Evolutionary conservation across 2,797 vertebrate species (phyloP).

Genomic region (Notolabrus celidotus): DNA sequence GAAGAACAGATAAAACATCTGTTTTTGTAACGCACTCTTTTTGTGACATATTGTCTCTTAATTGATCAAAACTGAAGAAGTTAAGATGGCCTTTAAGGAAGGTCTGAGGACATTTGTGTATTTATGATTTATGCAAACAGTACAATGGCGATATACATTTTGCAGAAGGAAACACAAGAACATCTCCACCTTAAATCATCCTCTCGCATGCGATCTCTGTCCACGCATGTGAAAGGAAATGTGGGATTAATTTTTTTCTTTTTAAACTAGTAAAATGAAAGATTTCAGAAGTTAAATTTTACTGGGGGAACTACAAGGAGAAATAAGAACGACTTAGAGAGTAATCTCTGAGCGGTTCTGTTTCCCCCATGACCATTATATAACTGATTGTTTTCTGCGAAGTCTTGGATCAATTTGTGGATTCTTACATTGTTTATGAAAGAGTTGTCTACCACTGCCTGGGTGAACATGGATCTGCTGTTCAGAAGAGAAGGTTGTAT

Average conservation of each 20-base stretch:
- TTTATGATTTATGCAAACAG: background rate
- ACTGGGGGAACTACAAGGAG: background rate
- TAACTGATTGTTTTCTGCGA: too few species aligned
- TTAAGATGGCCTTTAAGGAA: slow-evolving; percentile 17
- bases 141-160: slow-evolving; percentile 12
- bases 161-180: slow-evolving; percentile 4
- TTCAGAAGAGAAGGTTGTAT: too few species aligned
- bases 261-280: background rate
- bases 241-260: background rate
- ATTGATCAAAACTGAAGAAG: slow-evolving; percentile 1
- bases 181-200: background rate
- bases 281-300: background rate
- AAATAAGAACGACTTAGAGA: too few species aligned
- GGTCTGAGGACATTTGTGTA: slow-evolving; percentile 5
- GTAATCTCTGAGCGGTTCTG: too few species aligned
- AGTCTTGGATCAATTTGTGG: too few species aligned
- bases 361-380: too few species aligned
- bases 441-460: too few species aligned
- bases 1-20: background rate
- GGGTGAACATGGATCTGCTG: too few species aligned
- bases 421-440: too few species aligned
- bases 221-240: slow-evolving; percentile 1
- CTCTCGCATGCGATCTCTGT: background rate
- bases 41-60: too few species aligned
- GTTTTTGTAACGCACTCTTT: background rate